These are phyloP conservation scores for Brachionus plicatilis DNA, from an alignment of 1,140 invertebrate species.

Conservation along the genomic window DNA sequence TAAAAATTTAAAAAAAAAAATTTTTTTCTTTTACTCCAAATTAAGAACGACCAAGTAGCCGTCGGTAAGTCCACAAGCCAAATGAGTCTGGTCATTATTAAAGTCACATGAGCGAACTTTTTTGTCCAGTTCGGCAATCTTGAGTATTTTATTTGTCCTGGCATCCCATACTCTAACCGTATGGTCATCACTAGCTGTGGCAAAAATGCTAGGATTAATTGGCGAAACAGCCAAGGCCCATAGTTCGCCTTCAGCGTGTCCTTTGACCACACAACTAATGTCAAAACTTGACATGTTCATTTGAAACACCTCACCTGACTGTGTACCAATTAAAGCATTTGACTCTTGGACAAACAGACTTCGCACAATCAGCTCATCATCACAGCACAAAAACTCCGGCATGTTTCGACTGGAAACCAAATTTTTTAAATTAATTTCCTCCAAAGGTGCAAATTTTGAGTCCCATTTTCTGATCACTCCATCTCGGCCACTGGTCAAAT, in stretches of 20 bases:
- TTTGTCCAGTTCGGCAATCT: constrained; percentile 49
- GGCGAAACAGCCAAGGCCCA: constrained; percentile 55
- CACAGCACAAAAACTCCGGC: constrained; percentile 8
- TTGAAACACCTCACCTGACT: constrained; percentile 55
- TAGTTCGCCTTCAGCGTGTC: constrained; percentile 55
- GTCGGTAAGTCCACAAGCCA: constrained; percentile 53
- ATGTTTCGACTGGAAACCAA: constrained; percentile 41
- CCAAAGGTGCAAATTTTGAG: constrained; percentile 49
- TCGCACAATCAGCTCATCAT: constrained; percentile 13
- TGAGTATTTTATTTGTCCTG: constrained; percentile 46
- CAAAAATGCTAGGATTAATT: constrained; percentile 52
- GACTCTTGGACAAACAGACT: not conserved
- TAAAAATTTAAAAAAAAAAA: not conserved
- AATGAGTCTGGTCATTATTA: constrained; percentile 50
- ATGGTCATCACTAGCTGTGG: constrained; percentile 55
- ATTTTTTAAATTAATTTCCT: constrained; percentile 48
- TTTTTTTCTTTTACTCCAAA: not conserved
- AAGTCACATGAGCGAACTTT: constrained; percentile 54
- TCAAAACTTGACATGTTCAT: constrained; percentile 46
- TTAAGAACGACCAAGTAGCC: constrained; percentile 42
- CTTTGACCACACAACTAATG: constrained; percentile 49
- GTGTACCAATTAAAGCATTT: constrained; percentile 49
- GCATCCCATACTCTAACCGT: constrained; percentile 46
- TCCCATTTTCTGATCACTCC: constrained; percentile 52
- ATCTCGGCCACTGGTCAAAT: constrained; percentile 54